Conservation (phyloP, 1,140 invertebrate species). For the Zaprionus tsacasi region DNA sequence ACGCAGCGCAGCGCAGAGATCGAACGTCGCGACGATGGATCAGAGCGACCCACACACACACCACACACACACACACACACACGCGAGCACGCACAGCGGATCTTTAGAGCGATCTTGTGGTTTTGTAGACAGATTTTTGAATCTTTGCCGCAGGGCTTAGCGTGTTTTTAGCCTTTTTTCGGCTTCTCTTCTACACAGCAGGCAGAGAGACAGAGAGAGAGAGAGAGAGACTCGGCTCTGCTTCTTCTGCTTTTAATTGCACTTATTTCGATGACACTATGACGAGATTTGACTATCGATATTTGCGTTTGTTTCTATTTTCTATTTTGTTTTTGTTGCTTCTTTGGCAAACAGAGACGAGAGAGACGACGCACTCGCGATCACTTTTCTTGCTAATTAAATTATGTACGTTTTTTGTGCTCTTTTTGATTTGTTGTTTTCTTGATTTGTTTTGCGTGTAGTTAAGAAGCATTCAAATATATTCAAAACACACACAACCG, state of each 20-base stretch:
- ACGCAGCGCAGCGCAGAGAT: slow-evolving; percentile 57
- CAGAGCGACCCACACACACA: slow-evolving; percentile 57
- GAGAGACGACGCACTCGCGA: slow-evolving; percentile 29
- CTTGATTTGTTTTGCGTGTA: slow-evolving; percentile 30
- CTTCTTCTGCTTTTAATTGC: slow-evolving; percentile 24
- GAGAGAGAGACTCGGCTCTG: slow-evolving; percentile 17
- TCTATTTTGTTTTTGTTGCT: slow-evolving; percentile 33
- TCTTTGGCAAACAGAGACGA: slow-evolving; percentile 15
- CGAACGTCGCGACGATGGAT: slow-evolving; percentile 58
- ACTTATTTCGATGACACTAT: slow-evolving; percentile 42
- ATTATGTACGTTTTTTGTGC: slow-evolving; percentile 36
- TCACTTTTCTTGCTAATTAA: slow-evolving; percentile 56
- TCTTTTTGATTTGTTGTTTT: slow-evolving; percentile 33
- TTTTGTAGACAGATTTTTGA: slow-evolving; percentile 63
- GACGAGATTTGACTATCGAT: slow-evolving; percentile 34
- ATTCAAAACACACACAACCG: slow-evolving; percentile 54
- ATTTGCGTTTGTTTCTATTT: slow-evolving; percentile 5
- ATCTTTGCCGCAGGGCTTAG: slow-evolving; percentile 33
- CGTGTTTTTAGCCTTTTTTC: slow-evolving; percentile 47
- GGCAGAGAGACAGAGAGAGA: not conserved
- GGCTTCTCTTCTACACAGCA: slow-evolving; percentile 33
- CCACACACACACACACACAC: slow-evolving; percentile 11
- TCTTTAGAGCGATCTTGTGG: slow-evolving; percentile 74
- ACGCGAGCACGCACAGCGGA: slow-evolving; percentile 56
- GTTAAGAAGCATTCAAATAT: slow-evolving; percentile 48